Percentiles rank a stretch among this genome's conserved stretches.
These are phyloP conservation scores for Serinus canaria DNA, from an alignment of 2,113 vertebrate species.

Conservation along the genomic window DNA sequence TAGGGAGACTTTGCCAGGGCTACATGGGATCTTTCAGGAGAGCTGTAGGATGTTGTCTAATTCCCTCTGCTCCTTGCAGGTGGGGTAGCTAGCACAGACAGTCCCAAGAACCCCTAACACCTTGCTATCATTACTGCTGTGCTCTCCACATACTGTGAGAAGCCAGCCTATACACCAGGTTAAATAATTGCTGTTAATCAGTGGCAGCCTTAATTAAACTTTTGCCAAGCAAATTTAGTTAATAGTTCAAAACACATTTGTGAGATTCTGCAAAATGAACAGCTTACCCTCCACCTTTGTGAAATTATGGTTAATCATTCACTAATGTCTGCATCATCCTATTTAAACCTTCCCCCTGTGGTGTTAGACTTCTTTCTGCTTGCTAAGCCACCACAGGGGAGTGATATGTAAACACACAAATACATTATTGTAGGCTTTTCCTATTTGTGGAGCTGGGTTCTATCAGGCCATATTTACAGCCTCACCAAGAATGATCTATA, in stretches of 20 bases:
- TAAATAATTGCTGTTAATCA: conserved; percentile 27
- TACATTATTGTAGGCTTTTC: conserved; percentile 49
- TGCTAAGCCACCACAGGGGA: conserved; percentile 63
- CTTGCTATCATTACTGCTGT: not conserved
- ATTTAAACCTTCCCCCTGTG: conserved; percentile 64
- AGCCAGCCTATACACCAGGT: not conserved
- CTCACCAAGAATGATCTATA: conserved; percentile 48
- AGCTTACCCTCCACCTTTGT: conserved; percentile 66
- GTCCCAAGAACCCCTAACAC: not conserved
- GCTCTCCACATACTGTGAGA: not conserved
- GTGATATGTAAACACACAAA: conserved; percentile 61
- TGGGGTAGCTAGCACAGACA: not conserved
- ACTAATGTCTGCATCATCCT: conserved; percentile 69
- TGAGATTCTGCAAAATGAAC: conserved; percentile 63
- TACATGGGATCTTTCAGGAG: not conserved
- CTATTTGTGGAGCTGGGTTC: conserved; percentile 33
- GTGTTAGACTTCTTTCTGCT: conserved; percentile 63
- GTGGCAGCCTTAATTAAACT: conserved; percentile 28
- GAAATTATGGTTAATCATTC: conserved; percentile 73
- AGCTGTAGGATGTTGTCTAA: not conserved
- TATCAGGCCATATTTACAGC: conserved; percentile 38
- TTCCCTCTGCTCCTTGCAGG: not conserved
- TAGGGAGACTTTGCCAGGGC: not conserved
- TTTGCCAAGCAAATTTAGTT: conserved; percentile 53
- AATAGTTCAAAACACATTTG: conserved; percentile 69